Conservation (phyloP, 2,888 invertebrate species). For the Acleris emargana region DNA sequence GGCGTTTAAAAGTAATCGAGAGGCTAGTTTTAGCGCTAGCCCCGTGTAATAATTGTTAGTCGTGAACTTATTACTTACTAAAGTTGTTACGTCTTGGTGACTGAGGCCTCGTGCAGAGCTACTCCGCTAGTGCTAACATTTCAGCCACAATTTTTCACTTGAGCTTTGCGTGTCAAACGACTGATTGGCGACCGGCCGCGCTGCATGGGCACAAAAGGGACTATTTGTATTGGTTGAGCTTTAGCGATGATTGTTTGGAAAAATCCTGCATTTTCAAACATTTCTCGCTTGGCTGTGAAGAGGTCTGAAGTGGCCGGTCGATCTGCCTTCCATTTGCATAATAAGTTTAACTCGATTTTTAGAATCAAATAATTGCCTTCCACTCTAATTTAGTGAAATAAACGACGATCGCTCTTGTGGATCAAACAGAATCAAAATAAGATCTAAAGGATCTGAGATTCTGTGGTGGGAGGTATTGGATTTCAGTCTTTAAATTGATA, state of each 20-base stretch:
- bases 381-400: constrained; percentile 3
- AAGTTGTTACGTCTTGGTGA: constrained; percentile 31
- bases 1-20: constrained; percentile 55
- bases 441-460: constrained; percentile 4
- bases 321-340: constrained; percentile 14
- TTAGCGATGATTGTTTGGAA: constrained; percentile 45
- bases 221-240: constrained; percentile 11
- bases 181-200: constrained; percentile 39
- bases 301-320: constrained; percentile 6
- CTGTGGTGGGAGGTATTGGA: constrained; percentile 14
- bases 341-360: background rate
- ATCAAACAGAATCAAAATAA: constrained; percentile 14
- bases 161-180: constrained; percentile 47
- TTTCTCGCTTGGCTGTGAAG: constrained; percentile 38
- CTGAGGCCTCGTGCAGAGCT: constrained; percentile 6
- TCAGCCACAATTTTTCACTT: constrained; percentile 44
- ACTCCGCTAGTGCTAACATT: constrained; percentile 21
- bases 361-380: constrained; percentile 12
- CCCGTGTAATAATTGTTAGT: constrained; percentile 60
- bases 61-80: constrained; percentile 52
- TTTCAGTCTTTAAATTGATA: constrained; percentile 13
- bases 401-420: constrained; percentile 5
- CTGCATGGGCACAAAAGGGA: constrained; percentile 39
- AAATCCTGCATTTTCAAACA: constrained; percentile 57
- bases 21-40: constrained; percentile 61